Evolutionary conservation across 2,888 invertebrate genomes (phyloP).

Genomic region (Hirtodrosophila trivittata): DNA sequence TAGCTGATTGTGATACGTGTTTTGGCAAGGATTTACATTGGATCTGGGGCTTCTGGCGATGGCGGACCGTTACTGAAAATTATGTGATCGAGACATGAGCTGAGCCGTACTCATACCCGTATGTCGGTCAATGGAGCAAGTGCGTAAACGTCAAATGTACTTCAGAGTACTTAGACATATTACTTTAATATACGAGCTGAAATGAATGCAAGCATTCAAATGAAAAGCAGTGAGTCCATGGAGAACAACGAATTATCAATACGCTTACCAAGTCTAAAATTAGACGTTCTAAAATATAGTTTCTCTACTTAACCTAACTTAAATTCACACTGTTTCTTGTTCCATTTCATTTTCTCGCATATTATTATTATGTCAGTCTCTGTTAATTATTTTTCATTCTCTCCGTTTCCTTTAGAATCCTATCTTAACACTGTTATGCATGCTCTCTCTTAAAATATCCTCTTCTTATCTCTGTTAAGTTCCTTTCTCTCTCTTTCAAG

Average conservation of each 20-base stretch:
- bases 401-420: too few species aligned
- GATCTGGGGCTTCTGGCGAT: neutral
- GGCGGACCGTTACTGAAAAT: constrained; percentile 44
- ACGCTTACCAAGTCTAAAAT: too few species aligned
- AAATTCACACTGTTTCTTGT: too few species aligned
- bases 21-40: constrained; percentile 62
- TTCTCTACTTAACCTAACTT: neutral
- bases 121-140: constrained; percentile 70
- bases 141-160: constrained; percentile 40
- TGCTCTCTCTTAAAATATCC: too few species aligned
- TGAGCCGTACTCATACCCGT: neutral
- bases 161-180: constrained; percentile 3
- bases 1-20: constrained; percentile 79
- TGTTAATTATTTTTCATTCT: too few species aligned
- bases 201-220: constrained; percentile 13
- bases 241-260: constrained; percentile 21
- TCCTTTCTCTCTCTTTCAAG: neutral
- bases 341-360: too few species aligned
- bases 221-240: constrained; percentile 24
- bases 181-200: neutral
- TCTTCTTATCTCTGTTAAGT: too few species aligned
- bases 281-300: neutral
- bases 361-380: too few species aligned
- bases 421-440: too few species aligned
- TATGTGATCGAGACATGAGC: constrained; percentile 64